Base-by-base conservation (phyloP, 1,140 invertebrate genomes). In the Amphibalanus amphitrite region DNA sequence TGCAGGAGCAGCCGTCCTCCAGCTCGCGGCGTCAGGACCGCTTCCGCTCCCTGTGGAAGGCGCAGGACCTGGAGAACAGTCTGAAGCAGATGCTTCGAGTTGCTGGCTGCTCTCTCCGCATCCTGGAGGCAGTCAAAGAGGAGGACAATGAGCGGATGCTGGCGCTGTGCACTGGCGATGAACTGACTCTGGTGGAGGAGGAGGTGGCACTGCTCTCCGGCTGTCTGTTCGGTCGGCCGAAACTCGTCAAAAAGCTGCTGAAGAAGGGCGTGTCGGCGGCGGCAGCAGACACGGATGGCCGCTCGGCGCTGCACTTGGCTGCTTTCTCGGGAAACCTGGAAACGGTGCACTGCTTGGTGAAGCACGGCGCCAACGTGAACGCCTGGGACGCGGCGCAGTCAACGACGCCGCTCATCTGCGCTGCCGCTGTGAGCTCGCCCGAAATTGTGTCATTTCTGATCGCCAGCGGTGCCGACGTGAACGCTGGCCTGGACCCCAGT, bases 351-450 rank as follows among this genome's bases (percentile, higher is more conserved):
- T 77, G 87, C 25, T 76, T 92, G 28, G 77, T 91, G 20, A 83
- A 86, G 67, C 76, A 83, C 30, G 86, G 85, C 33, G 87, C 88
- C 0, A 80, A 87, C 76, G 84, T 88, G 0, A 84, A 85, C 74
- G 83, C 81, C 71, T 90, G 86, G 85, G 90, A 91, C 78, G 80
- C 79, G 1, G 80, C 78, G 20, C 81, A 84, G 64, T 85, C 86
- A 76, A 86, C 85, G 6, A 91, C 89, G 6, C 87, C 90, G 0
- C 79, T 92, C 28, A 90, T 92, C 79, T 88, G 90, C 76, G 89
- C 89, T 6, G 88, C 89, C 0, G 87, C 85, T 72, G 83, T 83
- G 17, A 86, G 85, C 68, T 84, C 85, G 74, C 73, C 86, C 8
- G 75, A 77, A 29, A 85, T 83, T 69, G 85, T 89, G 0, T 80